phyloP scores from a whole-genome alignment of 2,113 vertebrate genomes.

The Cephalopholis sonnerati region DNA sequence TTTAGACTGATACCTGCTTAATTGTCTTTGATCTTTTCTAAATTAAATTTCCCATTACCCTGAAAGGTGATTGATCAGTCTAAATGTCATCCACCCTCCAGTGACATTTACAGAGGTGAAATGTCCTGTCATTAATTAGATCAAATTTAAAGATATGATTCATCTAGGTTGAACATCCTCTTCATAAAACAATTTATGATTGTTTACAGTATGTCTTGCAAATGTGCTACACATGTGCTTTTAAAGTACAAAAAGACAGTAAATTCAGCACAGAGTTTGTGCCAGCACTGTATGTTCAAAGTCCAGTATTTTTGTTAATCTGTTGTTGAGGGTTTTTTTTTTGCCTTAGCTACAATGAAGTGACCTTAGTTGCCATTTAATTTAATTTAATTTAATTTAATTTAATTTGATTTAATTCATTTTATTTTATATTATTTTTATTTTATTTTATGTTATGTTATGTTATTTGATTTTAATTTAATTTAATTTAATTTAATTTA shows the following conservation, averaged over 20 bases:
- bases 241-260: not conserved
- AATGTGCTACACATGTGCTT: not conserved
- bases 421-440: too few relatives aligned
- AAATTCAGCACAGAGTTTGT: not conserved
- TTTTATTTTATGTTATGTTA: too few relatives aligned
- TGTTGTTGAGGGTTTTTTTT: too few relatives aligned
- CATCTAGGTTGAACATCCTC: not conserved
- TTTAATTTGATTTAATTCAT: too few relatives aligned
- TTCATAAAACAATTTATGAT: too few relatives aligned
- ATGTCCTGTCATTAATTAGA: not conserved
- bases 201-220: not conserved
- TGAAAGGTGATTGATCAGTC: not conserved
- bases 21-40: not conserved
- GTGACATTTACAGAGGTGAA: slow-evolving; percentile 1
- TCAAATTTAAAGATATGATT: not conserved
- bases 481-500: too few relatives aligned
- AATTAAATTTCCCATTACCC: not conserved
- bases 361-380: not conserved
- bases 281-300: not conserved
- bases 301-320: not conserved
- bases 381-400: too few relatives aligned
- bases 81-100: not conserved
- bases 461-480: too few relatives aligned
- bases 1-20: not conserved
- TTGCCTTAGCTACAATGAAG: not conserved